phyloP scores from a whole-genome alignment of 2,888 invertebrate genomes.

The Microctonus hyperodae region DNA sequence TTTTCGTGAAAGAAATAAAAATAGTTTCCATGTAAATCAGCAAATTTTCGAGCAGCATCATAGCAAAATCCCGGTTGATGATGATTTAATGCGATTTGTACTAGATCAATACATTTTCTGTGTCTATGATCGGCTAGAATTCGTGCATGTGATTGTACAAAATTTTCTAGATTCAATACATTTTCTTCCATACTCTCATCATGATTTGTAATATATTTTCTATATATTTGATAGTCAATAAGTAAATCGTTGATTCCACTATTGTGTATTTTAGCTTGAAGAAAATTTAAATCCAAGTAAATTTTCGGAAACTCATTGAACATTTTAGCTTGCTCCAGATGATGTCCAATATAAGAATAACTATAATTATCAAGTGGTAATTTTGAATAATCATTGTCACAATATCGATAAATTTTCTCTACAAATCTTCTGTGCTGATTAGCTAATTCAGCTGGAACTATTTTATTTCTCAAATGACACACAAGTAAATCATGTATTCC shows the following conservation, averaged over 20 bases:
- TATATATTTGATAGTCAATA: constrained; percentile 73
- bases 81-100: constrained; percentile 75
- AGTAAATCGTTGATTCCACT: constrained; percentile 76
- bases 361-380: constrained; percentile 78
- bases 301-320: constrained; percentile 68
- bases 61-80: constrained; percentile 69
- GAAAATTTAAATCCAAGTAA: constrained; percentile 74
- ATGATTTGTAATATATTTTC: constrained; percentile 67
- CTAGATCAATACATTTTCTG: constrained; percentile 67
- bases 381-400: constrained; percentile 65
- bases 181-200: constrained; percentile 63
- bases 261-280: constrained; percentile 73
- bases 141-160: constrained; percentile 70
- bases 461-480: constrained; percentile 68
- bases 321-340: constrained; percentile 68
- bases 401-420: constrained; percentile 67
- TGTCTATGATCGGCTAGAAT: constrained; percentile 70
- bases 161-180: constrained; percentile 67
- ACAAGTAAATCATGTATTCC: constrained; percentile 76
- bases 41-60: constrained; percentile 66
- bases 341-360: constrained; percentile 76
- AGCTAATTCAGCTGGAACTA: constrained; percentile 61
- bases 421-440: constrained; percentile 69
- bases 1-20: constrained; percentile 73
- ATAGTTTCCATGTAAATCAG: constrained; percentile 63